Conservation (phyloP, 2,113 vertebrate genomes). For the Uria aalge region DNA sequence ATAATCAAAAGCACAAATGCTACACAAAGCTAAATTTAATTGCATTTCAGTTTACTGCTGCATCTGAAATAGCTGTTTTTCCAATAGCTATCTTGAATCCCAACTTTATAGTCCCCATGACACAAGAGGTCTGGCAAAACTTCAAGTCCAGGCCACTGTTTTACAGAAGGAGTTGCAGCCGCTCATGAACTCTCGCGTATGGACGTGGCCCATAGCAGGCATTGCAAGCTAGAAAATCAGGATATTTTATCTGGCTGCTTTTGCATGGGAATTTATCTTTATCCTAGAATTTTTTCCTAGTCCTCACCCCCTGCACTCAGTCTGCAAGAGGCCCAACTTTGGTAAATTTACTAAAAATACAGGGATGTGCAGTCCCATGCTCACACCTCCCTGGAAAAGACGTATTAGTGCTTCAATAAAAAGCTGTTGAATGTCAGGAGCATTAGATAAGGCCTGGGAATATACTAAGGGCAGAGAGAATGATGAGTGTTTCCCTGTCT, state of each 20-base stretch:
- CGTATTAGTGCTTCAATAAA: accelerated
- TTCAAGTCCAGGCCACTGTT: slow-evolving; percentile 5
- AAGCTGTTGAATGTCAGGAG: background rate
- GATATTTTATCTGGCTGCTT: background rate
- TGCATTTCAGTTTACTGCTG: background rate
- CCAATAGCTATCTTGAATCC: slow-evolving; percentile 25
- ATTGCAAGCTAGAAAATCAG: background rate
- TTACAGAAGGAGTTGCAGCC: background rate
- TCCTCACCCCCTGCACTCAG: background rate
- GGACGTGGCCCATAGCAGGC: background rate
- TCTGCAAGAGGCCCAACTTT: background rate
- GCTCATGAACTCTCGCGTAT: background rate
- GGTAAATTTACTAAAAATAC: background rate
- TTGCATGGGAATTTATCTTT: background rate
- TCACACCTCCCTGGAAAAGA: background rate
- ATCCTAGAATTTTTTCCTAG: background rate
- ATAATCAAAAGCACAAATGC: slow-evolving; percentile 5
- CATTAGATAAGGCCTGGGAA: background rate
- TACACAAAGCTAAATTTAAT: slow-evolving; percentile 46
- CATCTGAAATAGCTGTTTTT: slow-evolving; percentile 54
- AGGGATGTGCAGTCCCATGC: background rate
- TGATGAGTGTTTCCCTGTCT: background rate
- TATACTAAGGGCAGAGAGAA: background rate
- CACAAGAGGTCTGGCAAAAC: background rate
- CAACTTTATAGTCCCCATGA: slow-evolving; percentile 48